These are phyloP conservation scores for Monopis laevigella DNA, from an alignment of 2,888 invertebrate genomes.

Conservation along the genomic window DNA sequence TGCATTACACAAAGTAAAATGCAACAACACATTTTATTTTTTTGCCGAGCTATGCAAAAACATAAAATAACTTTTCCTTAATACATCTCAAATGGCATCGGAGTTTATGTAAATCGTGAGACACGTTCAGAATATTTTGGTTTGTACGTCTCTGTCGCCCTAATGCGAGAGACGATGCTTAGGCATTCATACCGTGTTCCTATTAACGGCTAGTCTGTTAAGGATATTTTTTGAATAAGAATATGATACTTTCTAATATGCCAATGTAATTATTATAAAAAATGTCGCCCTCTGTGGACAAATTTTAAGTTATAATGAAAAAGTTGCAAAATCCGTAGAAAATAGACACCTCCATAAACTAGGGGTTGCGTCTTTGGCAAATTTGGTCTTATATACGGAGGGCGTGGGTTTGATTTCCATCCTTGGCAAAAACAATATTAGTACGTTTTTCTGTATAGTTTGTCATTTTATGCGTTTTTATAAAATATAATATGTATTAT, in stretches of 20 bases:
- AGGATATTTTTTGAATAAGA: constrained; percentile 23
- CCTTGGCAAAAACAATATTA: too few relatives aligned
- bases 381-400: too few relatives aligned
- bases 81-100: constrained; percentile 50
- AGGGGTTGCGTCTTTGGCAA: too few relatives aligned
- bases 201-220: constrained; percentile 34
- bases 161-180: constrained; percentile 35
- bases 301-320: too few relatives aligned
- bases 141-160: constrained; percentile 12
- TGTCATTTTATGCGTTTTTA: too few relatives aligned
- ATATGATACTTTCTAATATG: constrained; percentile 14
- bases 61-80: constrained; percentile 51
- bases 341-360: too few relatives aligned
- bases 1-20: constrained; percentile 27
- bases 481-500: too few relatives aligned
- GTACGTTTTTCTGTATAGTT: too few relatives aligned
- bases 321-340: too few relatives aligned
- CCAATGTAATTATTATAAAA: too few relatives aligned
- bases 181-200: constrained; percentile 38
- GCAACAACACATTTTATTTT: constrained; percentile 35
- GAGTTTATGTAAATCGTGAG: constrained; percentile 58
- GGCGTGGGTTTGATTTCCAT: too few relatives aligned
- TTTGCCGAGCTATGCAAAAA: constrained; percentile 21
- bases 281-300: too few relatives aligned
- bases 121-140: constrained; percentile 49